These are phyloP conservation scores for Crocallis elinguaria DNA, from an alignment of 2,888 invertebrate species.

Conservation along the genomic window DNA sequence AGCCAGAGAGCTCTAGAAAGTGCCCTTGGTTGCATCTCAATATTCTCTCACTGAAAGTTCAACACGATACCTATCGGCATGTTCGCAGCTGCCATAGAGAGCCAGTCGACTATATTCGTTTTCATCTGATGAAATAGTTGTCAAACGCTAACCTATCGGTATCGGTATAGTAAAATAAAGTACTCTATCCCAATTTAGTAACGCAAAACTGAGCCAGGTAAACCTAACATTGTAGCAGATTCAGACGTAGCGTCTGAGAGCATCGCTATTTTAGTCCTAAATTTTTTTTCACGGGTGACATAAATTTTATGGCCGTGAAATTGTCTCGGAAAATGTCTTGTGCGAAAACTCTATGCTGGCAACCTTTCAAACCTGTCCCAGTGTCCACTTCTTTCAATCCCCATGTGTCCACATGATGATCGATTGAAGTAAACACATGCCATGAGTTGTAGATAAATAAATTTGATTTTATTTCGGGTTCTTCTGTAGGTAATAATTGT, in stretches of 20 bases:
- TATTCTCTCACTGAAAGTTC: too few relatives aligned
- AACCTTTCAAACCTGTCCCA: conserved; percentile 67
- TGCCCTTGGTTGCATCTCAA: too few relatives aligned
- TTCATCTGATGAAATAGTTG: too few relatives aligned
- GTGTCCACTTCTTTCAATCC: conserved; percentile 60
- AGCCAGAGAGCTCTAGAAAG: too few relatives aligned
- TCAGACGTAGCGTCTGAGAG: conserved; percentile 45
- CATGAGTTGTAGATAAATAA: conserved; percentile 21
- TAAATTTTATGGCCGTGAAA: conserved; percentile 69
- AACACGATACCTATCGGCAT: too few relatives aligned
- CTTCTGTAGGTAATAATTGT: too few relatives aligned
- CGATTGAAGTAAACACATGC: conserved; percentile 44
- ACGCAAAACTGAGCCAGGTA: conserved; percentile 12
- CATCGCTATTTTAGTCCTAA: conserved; percentile 59
- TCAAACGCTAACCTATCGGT: too few relatives aligned
- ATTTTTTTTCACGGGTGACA: conserved; percentile 59
- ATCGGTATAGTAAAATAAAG: not conserved
- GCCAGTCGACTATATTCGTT: too few relatives aligned
- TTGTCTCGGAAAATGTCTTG: conserved; percentile 59
- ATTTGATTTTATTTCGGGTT: not conserved
- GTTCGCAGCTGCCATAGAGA: too few relatives aligned
- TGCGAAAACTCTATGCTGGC: conserved; percentile 64
- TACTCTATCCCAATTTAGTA: not conserved
- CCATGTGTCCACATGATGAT: conserved; percentile 38
- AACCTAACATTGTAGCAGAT: conserved; percentile 25